phyloP scores from a whole-genome alignment of 2,113 vertebrate genomes.

The Heterocephalus glaber region DNA sequence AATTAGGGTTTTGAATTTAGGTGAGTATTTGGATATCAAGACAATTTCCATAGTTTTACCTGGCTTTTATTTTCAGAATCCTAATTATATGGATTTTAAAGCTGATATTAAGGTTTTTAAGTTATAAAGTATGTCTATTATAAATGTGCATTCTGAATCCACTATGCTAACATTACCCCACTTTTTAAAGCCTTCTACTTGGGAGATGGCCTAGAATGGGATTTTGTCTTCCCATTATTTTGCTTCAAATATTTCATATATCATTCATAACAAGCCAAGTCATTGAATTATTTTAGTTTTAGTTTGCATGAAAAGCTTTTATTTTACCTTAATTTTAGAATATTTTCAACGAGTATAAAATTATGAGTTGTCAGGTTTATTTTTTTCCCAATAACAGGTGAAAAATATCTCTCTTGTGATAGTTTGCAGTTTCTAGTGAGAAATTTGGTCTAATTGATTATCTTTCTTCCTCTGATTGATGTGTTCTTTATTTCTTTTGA shows the following conservation, averaged over 20 bases:
- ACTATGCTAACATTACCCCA: not conserved
- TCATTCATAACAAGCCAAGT: not conserved
- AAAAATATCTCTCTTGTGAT: not conserved
- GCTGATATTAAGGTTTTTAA: not conserved
- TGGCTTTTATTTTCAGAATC: not conserved
- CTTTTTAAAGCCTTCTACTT: not conserved
- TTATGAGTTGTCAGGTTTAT: not conserved
- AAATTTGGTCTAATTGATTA: not conserved
- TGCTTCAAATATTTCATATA: not conserved
- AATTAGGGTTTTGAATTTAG: not conserved
- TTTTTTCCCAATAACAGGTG: not conserved
- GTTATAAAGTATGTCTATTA: not conserved
- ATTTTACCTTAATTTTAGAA: not conserved
- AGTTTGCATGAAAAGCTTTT: not conserved
- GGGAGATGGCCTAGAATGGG: not conserved
- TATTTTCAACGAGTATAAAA: not conserved
- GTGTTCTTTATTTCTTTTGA: not conserved
- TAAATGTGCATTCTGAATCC: not conserved
- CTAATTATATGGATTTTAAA: not conserved
- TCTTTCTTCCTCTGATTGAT: not conserved
- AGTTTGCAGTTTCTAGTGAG: not conserved
- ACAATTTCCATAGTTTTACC: not conserved
- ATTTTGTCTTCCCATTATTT: not conserved
- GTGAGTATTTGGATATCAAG: not conserved
- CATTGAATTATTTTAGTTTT: not conserved